Conservation (phyloP, 2,113 vertebrate genomes). For the Turnix velox region DNA sequence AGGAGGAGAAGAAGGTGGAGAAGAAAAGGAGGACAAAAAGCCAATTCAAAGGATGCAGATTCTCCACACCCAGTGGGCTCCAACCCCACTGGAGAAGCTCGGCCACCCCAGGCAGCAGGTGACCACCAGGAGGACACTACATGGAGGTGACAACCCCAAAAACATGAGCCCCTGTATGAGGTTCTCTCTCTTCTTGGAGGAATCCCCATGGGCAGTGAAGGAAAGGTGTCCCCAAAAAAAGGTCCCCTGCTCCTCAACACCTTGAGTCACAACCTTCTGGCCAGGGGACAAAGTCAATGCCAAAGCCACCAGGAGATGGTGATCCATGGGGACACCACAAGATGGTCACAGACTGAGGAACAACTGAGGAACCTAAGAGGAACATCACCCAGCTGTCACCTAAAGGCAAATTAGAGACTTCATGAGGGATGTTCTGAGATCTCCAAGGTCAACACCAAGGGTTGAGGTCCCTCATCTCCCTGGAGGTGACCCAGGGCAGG, state of each 20-base stretch:
- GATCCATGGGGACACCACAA: not conserved
- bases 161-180: not conserved
- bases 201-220: not conserved
- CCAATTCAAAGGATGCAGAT: not conserved
- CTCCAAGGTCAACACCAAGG: not conserved
- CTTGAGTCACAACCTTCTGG: not conserved
- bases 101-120: not conserved
- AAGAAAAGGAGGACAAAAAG: not conserved
- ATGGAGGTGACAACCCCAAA: not conserved
- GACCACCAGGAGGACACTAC: not conserved
- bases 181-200: not conserved
- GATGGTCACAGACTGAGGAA: not conserved
- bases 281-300: not conserved
- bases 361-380: not conserved
- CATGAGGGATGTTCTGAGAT: not conserved
- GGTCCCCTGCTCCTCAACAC: not conserved
- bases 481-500: accelerated
- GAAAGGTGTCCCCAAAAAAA: not conserved
- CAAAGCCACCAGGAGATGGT: not conserved
- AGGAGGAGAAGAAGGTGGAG: too few species aligned
- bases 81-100: not conserved
- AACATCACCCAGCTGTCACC: not conserved
- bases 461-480: not conserved
- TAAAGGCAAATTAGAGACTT: not conserved
- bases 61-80: not conserved